These are phyloP conservation scores for Vireo altiloquus DNA, from an alignment of 2,113 vertebrate species.

Conservation along the genomic window DNA sequence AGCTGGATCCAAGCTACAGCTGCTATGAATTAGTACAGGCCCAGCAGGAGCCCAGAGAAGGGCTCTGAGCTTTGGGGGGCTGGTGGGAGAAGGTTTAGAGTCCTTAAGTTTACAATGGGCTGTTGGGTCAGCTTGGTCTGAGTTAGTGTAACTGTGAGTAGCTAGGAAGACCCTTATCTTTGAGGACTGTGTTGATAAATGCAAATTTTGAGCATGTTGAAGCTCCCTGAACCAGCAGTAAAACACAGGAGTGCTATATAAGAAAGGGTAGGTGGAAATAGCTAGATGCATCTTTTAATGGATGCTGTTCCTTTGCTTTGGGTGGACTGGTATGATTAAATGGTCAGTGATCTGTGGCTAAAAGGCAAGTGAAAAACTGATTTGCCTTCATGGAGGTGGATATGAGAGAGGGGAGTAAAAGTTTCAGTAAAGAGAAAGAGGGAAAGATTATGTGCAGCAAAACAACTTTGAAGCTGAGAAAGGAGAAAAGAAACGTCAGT, in stretches of 20 bases:
- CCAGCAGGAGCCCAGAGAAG: neutral
- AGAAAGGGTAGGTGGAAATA: neutral
- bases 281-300: neutral
- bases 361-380: neutral
- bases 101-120: fast-evolving
- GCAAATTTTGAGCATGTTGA: neutral
- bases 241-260: neutral
- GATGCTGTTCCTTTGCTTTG: neutral
- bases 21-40: neutral
- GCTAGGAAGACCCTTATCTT: neutral
- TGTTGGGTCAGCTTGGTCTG: neutral
- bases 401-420: neutral
- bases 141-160: neutral
- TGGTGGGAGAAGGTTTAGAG: neutral
- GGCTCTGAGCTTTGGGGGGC: neutral
- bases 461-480: neutral
- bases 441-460: neutral
- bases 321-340: neutral
- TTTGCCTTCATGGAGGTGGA: neutral
- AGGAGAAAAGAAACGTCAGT: neutral
- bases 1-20: neutral
- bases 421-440: neutral
- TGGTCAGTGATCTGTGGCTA: neutral
- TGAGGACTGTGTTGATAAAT: neutral
- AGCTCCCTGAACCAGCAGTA: neutral